Conservation (phyloP, 2,888 invertebrate species). For the Drosophila neotestacea region DNA sequence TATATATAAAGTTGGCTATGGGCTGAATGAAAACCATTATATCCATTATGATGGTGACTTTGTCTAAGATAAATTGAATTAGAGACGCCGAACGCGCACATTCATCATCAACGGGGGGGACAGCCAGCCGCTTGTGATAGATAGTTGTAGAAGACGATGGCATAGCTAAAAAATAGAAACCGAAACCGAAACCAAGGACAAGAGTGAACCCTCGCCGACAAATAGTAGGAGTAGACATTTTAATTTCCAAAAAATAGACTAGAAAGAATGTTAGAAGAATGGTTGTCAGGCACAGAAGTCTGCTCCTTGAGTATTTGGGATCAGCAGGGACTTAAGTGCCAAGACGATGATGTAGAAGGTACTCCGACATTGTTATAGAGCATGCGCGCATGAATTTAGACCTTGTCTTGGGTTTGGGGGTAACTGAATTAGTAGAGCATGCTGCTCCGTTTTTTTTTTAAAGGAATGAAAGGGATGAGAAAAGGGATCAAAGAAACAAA, state of each 20-base stretch:
- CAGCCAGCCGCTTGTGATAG: conserved; percentile 58
- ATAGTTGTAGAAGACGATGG: conserved; percentile 48
- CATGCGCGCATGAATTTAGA: conserved; percentile 39
- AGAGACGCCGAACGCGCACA: conserved; percentile 76
- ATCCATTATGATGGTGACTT: conserved; percentile 71
- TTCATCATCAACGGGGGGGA: conserved; percentile 64
- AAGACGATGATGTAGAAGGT: conserved; percentile 34
- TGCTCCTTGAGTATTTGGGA: conserved; percentile 39
- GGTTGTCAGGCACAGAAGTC: conserved; percentile 8
- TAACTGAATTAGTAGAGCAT: conserved; percentile 53
- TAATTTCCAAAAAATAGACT: conserved; percentile 72
- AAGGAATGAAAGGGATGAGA: conserved; percentile 42
- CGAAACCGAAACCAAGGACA: conserved; percentile 12
- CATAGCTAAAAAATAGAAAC: conserved; percentile 49
- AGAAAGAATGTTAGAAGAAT: conserved; percentile 58
- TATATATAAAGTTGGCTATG: conserved; percentile 35
- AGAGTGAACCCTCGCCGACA: conserved; percentile 59
- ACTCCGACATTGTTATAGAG: conserved; percentile 39
- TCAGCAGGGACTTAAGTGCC: conserved; percentile 46
- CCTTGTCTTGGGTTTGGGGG: conserved; percentile 4
- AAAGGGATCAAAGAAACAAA: neutral
- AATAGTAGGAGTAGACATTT: conserved; percentile 80
- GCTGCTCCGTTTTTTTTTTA: conserved; percentile 20
- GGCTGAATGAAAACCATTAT: conserved; percentile 44
- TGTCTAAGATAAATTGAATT: conserved; percentile 81